A percentile compares a stretch with the other conserved stretches of the same genome.
phyloP scores from a whole-genome alignment of 1,140 invertebrate species.

The Solenopsis fugax region DNA sequence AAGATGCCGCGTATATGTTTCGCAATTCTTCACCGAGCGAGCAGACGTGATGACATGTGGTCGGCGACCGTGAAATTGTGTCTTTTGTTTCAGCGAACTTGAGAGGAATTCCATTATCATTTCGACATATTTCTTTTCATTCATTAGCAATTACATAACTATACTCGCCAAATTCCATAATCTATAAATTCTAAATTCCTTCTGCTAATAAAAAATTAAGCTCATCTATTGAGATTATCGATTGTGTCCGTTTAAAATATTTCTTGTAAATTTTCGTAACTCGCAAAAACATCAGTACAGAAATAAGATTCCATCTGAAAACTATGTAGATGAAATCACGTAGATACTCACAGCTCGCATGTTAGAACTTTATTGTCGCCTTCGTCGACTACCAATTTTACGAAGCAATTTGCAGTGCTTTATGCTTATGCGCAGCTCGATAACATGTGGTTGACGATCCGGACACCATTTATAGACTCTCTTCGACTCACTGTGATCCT shows the following conservation, averaged over 20 bases:
- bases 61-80: slow-evolving; percentile 42
- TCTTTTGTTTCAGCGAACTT: slow-evolving; percentile 17
- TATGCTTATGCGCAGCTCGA: slow-evolving; percentile 50
- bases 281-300: neutral
- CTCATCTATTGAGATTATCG: neutral
- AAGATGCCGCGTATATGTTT: slow-evolving; percentile 2
- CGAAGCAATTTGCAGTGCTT: slow-evolving; percentile 58
- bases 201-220: neutral
- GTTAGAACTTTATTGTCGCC: neutral
- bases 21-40: slow-evolving; percentile 43
- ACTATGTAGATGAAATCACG: neutral
- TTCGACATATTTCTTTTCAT: slow-evolving; percentile 2
- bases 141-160: neutral
- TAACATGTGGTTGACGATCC: slow-evolving; percentile 71
- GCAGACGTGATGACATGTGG: slow-evolving; percentile 57
- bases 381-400: slow-evolving; percentile 42
- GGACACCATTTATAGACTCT: slow-evolving; percentile 48
- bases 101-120: slow-evolving; percentile 7
- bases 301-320: neutral
- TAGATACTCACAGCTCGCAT: neutral
- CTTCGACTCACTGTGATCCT: slow-evolving; percentile 1
- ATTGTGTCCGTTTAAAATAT: neutral
- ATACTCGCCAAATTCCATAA: neutral
- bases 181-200: neutral
- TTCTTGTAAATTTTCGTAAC: neutral